Evolutionary conservation across 2,797 vertebrate genomes (phyloP).

Genomic region (Cottoperca gobio): DNA sequence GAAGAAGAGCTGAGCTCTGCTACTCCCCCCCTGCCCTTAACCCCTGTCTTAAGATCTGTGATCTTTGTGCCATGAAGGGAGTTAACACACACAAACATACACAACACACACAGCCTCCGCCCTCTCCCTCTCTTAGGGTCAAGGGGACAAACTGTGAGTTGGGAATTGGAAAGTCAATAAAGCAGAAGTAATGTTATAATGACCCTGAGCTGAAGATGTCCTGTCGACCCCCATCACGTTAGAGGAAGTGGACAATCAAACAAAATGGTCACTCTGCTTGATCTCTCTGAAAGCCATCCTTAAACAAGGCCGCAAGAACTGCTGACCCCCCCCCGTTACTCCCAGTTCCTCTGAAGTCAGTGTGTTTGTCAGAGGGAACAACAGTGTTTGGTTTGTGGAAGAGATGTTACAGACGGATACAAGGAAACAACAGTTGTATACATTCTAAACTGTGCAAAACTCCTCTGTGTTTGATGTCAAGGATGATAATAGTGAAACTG

Average conservation of each 20-base stretch:
- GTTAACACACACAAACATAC: constrained; percentile 73
- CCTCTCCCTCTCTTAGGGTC: constrained; percentile 70
- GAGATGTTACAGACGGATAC: constrained; percentile 67
- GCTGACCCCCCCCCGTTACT: constrained; percentile 72
- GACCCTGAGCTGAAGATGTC: constrained; percentile 82
- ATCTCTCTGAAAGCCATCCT: constrained; percentile 78
- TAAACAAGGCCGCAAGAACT: constrained; percentile 76
- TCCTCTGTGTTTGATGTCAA: constrained; percentile 52
- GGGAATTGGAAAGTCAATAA: constrained; percentile 87
- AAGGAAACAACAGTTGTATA: constrained; percentile 85
- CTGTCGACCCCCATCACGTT: constrained; percentile 79
- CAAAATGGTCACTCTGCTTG: constrained; percentile 82
- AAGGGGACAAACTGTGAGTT: constrained; percentile 85
- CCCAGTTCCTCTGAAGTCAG: constrained; percentile 78
- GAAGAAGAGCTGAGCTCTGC: constrained; percentile 67
- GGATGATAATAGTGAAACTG: constrained; percentile 33
- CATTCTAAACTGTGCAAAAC: constrained; percentile 77
- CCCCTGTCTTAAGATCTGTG: constrained; percentile 77
- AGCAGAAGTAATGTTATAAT: constrained; percentile 87
- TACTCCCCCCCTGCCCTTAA: constrained; percentile 63
- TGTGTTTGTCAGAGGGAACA: constrained; percentile 63
- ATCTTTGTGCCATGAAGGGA: constrained; percentile 78
- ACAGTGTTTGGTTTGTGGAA: constrained; percentile 69
- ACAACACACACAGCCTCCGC: constrained; percentile 61
- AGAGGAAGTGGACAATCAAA: constrained; percentile 86